These are phyloP conservation scores for Crocuta crocuta DNA, from an alignment of 2,113 vertebrate species.

Conservation along the genomic window DNA sequence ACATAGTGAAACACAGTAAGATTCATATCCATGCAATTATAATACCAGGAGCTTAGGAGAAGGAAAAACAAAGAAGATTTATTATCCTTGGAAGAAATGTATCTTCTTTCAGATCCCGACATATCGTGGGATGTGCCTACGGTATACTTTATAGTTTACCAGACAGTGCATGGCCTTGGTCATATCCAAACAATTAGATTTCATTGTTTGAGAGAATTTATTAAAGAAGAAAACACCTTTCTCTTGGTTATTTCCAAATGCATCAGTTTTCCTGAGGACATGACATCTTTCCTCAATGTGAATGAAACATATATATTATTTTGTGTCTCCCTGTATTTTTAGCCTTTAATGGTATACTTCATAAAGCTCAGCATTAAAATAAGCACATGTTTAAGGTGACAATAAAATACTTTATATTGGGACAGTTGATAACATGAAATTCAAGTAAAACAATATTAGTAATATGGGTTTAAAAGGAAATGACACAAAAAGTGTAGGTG, in stretches of 20 bases:
- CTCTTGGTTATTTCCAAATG: constrained; percentile 33
- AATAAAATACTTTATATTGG: neutral
- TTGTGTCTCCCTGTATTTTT: neutral
- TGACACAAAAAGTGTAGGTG: neutral
- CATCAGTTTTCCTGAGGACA: neutral
- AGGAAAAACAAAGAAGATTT: neutral
- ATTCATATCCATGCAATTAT: neutral
- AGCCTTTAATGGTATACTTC: neutral
- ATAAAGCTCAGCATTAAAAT: neutral
- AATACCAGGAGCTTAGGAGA: neutral
- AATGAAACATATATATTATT: neutral
- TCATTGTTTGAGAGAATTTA: neutral
- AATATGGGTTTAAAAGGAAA: constrained; percentile 1
- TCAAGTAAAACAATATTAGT: neutral
- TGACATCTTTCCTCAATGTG: neutral
- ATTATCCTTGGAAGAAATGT: neutral
- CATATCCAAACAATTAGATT: neutral
- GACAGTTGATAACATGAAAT: neutral
- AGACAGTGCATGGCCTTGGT: neutral
- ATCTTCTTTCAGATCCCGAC: neutral
- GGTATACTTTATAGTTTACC: neutral
- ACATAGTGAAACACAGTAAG: neutral
- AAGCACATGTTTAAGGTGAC: neutral
- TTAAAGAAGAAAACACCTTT: neutral
- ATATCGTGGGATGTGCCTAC: neutral